Percentiles rank a stretch among this genome's conserved stretches.
Evolutionary conservation across 2,113 vertebrate species (phyloP).

Genomic region (Mystacornis crossleyi): DNA sequence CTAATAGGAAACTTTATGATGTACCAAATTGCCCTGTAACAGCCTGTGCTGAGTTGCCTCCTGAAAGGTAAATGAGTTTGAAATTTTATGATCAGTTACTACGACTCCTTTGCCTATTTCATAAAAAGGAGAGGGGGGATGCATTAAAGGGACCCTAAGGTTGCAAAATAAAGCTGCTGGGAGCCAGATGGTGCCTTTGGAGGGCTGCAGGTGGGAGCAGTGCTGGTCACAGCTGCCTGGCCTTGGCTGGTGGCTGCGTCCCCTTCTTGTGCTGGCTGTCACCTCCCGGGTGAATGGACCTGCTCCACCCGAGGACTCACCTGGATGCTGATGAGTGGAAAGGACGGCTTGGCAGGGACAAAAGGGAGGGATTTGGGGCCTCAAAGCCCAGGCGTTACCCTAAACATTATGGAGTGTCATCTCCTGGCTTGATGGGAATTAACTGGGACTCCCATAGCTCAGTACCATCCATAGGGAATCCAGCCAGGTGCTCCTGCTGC

Average conservation of each 20-base stretch:
- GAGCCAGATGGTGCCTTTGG: background rate
- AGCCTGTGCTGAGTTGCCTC: constrained; percentile 21
- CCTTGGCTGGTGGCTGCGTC: background rate
- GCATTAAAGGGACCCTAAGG: background rate
- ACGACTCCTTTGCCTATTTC: background rate
- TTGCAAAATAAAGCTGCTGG: background rate
- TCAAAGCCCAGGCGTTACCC: background rate
- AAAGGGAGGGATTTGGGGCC: background rate
- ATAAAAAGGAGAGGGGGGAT: background rate
- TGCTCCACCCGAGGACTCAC: background rate
- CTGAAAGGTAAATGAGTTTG: constrained; percentile 58
- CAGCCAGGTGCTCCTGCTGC: background rate
- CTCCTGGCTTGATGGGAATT: background rate
- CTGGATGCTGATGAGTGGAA: background rate
- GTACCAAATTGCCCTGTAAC: constrained; percentile 59
- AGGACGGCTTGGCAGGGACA: background rate
- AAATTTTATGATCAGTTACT: constrained; percentile 50
- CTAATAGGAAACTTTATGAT: constrained; percentile 59
- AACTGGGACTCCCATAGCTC: background rate
- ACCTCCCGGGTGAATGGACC: accelerated
- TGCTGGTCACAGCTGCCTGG: background rate
- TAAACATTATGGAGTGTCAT: background rate
- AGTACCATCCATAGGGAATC: accelerated
- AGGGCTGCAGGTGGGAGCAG: background rate
- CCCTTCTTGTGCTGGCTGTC: background rate